Evolutionary conservation across 2,797 vertebrate species (phyloP).

Genomic region (Diceros bicornis): DNA sequence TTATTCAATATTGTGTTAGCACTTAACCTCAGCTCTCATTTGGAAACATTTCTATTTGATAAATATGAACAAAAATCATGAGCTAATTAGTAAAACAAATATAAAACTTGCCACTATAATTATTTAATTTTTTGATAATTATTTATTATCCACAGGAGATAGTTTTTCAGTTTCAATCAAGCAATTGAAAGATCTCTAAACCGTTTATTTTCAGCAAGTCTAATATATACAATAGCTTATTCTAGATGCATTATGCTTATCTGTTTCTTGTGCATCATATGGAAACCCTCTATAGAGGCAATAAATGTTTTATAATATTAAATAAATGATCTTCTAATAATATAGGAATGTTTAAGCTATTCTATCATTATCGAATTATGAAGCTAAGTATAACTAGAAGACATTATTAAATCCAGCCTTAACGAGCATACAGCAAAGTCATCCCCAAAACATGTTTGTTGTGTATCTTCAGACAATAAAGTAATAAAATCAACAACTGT

Average conservation of each 20-base stretch:
- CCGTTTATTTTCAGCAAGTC: neutral
- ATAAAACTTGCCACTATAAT: neutral
- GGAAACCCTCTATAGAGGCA: neutral
- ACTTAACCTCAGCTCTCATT: neutral
- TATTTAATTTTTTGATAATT: neutral
- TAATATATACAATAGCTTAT: neutral
- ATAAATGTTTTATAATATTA: neutral
- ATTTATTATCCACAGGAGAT: neutral
- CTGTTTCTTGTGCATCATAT: neutral
- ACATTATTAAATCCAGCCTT: neutral
- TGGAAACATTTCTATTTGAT: neutral
- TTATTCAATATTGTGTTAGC: too few species aligned
- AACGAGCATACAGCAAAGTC: neutral
- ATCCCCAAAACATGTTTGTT: neutral
- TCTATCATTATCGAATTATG: neutral
- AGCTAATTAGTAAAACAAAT: neutral
- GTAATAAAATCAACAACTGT: neutral
- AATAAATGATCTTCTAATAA: neutral
- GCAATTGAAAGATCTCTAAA: neutral
- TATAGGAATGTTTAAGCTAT: neutral
- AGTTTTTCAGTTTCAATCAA: neutral
- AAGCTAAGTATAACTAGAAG: neutral
- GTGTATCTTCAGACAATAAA: neutral
- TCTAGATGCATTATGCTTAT: neutral
- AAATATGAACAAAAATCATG: neutral